These are phyloP conservation scores for Otus sunia DNA, from an alignment of 2,113 vertebrate species.

Conservation along the genomic window DNA sequence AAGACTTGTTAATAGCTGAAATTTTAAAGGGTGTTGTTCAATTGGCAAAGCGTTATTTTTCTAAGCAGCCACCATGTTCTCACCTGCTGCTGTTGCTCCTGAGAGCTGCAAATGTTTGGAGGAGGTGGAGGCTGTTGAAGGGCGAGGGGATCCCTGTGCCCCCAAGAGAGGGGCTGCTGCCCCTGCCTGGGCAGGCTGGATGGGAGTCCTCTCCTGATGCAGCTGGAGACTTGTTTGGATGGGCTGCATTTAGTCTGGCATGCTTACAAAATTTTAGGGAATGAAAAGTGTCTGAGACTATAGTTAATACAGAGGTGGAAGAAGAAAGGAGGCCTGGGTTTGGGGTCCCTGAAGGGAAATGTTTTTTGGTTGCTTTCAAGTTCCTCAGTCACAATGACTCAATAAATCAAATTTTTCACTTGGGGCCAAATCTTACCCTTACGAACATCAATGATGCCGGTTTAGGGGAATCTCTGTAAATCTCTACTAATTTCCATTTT, in stretches of 20 bases:
- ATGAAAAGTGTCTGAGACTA: background rate
- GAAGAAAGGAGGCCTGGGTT: background rate
- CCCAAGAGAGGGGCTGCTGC: background rate
- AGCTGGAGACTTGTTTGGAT: background rate
- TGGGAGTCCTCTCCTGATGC: background rate
- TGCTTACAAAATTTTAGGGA: background rate
- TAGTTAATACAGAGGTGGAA: background rate
- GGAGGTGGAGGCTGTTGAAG: background rate
- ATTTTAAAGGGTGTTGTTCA: constrained; percentile 72
- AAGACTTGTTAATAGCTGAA: constrained; percentile 73
- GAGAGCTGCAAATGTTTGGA: constrained; percentile 38
- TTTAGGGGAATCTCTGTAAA: constrained; percentile 38
- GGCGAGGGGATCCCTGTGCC: background rate
- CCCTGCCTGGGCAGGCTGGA: background rate
- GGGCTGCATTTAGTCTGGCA: background rate
- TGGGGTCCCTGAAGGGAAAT: background rate
- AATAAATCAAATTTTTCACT: constrained; percentile 47
- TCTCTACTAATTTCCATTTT: constrained; percentile 48
- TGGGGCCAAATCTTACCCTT: background rate
- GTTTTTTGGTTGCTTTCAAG: background rate
- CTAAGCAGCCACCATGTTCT: constrained; percentile 68
- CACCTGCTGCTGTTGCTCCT: constrained; percentile 36
- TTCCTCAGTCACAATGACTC: constrained; percentile 24
- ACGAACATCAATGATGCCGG: background rate
- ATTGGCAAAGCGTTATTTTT: constrained; percentile 71